Evolutionary conservation across 2,797 vertebrate genomes (phyloP).

Genomic region (Hafferia zeledoni): DNA sequence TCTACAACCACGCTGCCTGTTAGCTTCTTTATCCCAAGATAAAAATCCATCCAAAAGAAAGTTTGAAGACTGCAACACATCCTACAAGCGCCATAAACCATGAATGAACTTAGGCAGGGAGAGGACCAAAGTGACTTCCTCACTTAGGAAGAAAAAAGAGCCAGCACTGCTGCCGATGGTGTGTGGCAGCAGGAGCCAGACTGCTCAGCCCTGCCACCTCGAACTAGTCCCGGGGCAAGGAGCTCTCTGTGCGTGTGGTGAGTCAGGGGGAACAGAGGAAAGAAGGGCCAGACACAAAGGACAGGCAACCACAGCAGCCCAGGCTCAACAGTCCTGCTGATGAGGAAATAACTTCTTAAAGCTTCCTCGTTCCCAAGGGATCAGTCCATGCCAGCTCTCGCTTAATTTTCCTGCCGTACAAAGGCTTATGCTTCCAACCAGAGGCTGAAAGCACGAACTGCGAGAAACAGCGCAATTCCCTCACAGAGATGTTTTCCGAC

Average conservation of each 20-base stretch:
- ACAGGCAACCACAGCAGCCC: not conserved
- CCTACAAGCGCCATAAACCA: not conserved
- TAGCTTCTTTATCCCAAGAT: not conserved
- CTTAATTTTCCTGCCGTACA: not conserved
- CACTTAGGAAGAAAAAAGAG: not conserved
- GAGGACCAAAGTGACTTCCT: not conserved
- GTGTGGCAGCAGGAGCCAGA: not conserved
- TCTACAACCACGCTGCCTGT: not conserved
- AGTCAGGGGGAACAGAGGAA: rapidly evolving
- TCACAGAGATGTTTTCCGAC: not conserved
- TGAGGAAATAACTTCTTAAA: not conserved
- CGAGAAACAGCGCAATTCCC: not conserved
- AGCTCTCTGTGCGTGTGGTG: rapidly evolving
- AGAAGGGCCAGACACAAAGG: not conserved
- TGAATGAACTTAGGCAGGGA: not conserved
- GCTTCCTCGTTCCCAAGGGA: not conserved
- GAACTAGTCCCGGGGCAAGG: not conserved
- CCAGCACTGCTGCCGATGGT: rapidly evolving
- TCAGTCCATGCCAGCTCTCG: not conserved
- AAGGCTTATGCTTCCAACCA: not conserved
- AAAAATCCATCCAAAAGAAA: not conserved
- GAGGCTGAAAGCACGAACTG: not conserved
- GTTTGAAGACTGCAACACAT: not conserved
- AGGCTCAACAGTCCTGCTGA: not conserved
- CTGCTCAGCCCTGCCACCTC: not conserved